Base-by-base conservation (phyloP, 2,113 vertebrate genomes). In the Grantiella picta region DNA sequence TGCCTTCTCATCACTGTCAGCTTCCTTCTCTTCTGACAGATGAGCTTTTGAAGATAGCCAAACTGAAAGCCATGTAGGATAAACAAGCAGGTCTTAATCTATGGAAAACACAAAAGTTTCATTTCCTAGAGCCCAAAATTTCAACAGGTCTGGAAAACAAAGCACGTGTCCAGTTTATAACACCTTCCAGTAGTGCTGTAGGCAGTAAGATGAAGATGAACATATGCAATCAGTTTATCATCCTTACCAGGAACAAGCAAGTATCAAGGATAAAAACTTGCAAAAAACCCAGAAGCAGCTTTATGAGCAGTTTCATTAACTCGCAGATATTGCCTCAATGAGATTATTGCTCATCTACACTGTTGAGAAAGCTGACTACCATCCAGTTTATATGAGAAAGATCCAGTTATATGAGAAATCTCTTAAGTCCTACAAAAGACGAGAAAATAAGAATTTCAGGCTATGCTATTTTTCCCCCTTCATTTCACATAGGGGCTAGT, bases 21-120 rank as follows among this genome's bases (percentile, higher is more conserved):
- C 82, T 94, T 89, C 77, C 89, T 82, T 86, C 72, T 92, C 81
- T 92, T 89, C 78, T 93, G 92, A 94, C 96, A 94, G 91, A 96
- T 86, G 83, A 97, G 91, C 69, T 87, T 96, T 89, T 92, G 83
- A 94, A 95, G 92, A 96, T 79, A 94, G 89, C 83, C 95, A 96
- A 96, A 83, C 83, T 92, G 95, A 95, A 94, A 94, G 86, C 77
- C 83, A 68, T 86, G 86, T 33, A 95, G 95, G 94, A 94, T 95
- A 96, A 95, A 96, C 94, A 96, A 95, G 65, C 89, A 95, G 94
- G 92, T 91, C 77, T 84, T 89, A 95, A 64, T 91, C 91, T 94
- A 81, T 19, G 36, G 92, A 44, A 86, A 89, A 91, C 47, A 86
- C 27, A 78, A n/a, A 89, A 94, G 45, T 71, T 93, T 61, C 60